Base-by-base conservation (phyloP, 2,113 vertebrate genomes). In the Spilogale gracilis region DNA sequence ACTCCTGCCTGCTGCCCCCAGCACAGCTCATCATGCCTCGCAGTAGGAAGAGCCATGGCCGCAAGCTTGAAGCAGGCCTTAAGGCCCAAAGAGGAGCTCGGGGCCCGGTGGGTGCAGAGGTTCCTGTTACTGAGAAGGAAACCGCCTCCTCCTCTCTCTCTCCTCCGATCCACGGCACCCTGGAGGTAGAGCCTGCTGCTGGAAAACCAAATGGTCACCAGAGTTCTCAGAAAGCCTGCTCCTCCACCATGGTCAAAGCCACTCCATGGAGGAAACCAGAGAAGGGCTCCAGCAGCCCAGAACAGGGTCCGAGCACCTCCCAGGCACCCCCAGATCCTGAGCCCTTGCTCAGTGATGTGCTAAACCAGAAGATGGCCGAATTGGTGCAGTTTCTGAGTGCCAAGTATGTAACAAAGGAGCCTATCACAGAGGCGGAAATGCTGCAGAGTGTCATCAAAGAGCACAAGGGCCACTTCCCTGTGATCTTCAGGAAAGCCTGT, bases 401-500 rank as follows among this genome's bases (percentile, higher is more conserved):
- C n/a, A 97, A 94, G 38, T 97, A 97, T 60, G 0, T 14, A 48
- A 30, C 11, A 61, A 91, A 97, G 52, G 65, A 97, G 82, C 52
- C 61, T 2, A 0, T 91, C 71, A 96, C 86, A 6, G 12, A 92
- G 50, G 83, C 9, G 65, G 96, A 97, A 74, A 95, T 97, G 43
- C n/a, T 95, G 73, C 43, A 43, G 50, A 56, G 0, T 23, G 6
- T 91, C 54, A 23, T 85, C 32, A 94, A 48, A 85, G 83, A 65
- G 20, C 17, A 82, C 3, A 3, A 73, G 9, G 13, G 13, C 7
- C n/a, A 82, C 65, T 96, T 89, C 89, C 8, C 79, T 38, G 1
- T 3, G n/a, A 86, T 97, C 84, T 97, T 97, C 71, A 27, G 10
- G 16, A 89, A 48, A 83, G 84, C 43, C 65, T 92, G 88, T 76